A percentile compares a stretch with the other conserved stretches of the same genome.
Conservation (phyloP, 2,888 invertebrate species). For the Pantelozetes paolii region DNA sequence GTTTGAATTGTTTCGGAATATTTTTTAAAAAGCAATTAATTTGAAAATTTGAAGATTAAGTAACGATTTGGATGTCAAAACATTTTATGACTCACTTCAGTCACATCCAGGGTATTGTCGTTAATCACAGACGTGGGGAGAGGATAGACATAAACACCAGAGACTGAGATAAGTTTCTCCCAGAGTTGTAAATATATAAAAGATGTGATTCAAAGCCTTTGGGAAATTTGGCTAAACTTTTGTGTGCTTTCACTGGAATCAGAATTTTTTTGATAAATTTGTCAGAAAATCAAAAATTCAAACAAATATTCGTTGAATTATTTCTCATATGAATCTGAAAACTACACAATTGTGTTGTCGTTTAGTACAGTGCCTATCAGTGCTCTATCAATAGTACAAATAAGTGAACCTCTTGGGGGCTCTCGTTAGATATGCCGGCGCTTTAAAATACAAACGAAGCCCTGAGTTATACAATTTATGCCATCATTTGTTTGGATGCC, state of each 20-base stretch:
- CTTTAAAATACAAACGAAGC: too few species aligned
- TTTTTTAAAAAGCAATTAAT: slow-evolving; percentile 2
- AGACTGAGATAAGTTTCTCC: not conserved
- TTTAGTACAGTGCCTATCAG: too few species aligned
- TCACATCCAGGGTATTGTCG: not conserved
- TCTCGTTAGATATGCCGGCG: not conserved
- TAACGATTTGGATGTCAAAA: not conserved
- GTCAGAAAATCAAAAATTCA: not conserved
- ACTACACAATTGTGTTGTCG: slow-evolving; percentile 1
- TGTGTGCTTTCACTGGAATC: not conserved
- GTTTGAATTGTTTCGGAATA: not conserved
- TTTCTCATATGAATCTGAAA: not conserved
- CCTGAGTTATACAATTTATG: too few species aligned
- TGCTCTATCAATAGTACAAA: slow-evolving; percentile 15
- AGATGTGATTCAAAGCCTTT: not conserved
- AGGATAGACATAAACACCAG: not conserved
- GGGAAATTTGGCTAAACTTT: slow-evolving; percentile 27
- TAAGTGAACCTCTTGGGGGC: not conserved
- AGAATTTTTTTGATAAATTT: slow-evolving; percentile 28
- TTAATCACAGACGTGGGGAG: not conserved
- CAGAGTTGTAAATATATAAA: not conserved
- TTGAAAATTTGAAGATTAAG: not conserved
- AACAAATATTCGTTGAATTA: not conserved
- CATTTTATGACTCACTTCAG: not conserved
- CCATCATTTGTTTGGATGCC: not conserved